Base-by-base conservation (phyloP, 2,888 invertebrate species). In the Branchellion lobata region DNA sequence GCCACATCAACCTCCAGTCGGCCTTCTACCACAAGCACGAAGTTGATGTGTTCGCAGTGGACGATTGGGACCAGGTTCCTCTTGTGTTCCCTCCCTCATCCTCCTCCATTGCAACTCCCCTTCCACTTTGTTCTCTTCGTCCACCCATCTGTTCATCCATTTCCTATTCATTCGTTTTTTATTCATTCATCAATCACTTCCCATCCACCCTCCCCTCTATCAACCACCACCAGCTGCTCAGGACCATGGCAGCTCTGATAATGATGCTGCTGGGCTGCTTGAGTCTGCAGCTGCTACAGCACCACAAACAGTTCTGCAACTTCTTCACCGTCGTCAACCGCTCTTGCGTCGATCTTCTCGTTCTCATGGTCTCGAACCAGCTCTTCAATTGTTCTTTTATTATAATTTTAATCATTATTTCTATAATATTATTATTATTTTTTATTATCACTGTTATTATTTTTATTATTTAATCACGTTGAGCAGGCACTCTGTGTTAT, bases 11-110 rank as follows among this genome's bases (percentile, higher is more conserved):
- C 34, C 81, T 87, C 33, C 83, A 85, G 0, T 84, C 84, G 78
- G 85, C 86, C 0, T 77, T 65, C 33, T 87, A 86, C 83, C 85
- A 85, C 78, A 84, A 86, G 77, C 81, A 84, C 77, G 86, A 85
- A 82, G 84, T 87, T 27, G 85, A 85, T 77, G 82, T 86, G n/a
- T 84, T 85, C 14, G 84, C 84, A 75, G 78, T 87, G 27, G 83
- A 85, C 18, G 78, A 84, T 27, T 87, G 86, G 86, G 86, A 87
- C 82, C 79, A 83, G 72, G 82, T 83, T 11, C 79, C n/a, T 21
- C n/a, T n/a, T n/a, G n/a, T n/a, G n/a, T n/a, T n/a, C n/a, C n/a
- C n/a, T n/a, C n/a, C 8, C 8, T 14, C 18, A 47, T 47, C 11
- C 47, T 47, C 18, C 18, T 18, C 18, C 8, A 14, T 65, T n/a